Percentiles rank a stretch among this genome's conserved stretches.
These are phyloP conservation scores for Mus minutoides DNA, from an alignment of 2,797 vertebrate genomes.

Conservation along the genomic window DNA sequence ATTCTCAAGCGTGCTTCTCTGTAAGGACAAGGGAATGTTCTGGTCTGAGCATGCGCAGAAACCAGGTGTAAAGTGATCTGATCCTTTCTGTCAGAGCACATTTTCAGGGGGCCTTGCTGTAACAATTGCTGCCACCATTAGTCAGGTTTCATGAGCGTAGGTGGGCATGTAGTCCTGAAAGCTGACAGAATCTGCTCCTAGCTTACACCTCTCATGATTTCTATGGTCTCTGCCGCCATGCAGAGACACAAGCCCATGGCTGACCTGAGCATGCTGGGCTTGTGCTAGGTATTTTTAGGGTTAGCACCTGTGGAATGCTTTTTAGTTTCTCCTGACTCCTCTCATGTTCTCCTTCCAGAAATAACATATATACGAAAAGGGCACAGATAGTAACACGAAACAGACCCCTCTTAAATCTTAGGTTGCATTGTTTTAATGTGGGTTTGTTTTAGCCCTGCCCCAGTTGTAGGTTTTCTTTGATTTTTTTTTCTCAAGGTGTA, in stretches of 20 bases:
- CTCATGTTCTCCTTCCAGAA: background rate
- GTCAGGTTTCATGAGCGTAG: background rate
- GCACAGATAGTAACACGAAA: background rate
- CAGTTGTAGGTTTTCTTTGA: background rate
- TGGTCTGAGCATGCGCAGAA: background rate
- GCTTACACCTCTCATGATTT: background rate
- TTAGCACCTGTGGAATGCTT: no score
- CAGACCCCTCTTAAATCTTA: background rate
- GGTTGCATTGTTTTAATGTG: background rate
- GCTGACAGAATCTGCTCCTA: background rate
- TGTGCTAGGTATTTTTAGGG: background rate
- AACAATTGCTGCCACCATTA: fast-evolving
- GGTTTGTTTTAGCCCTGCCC: background rate
- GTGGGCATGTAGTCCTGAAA: no score
- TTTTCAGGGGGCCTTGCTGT: background rate
- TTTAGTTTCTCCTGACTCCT: background rate
- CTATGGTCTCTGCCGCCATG: background rate
- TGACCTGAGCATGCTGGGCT: background rate
- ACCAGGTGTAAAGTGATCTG: background rate
- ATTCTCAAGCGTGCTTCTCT: background rate
- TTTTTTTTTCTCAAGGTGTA: background rate
- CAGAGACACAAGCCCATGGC: background rate
- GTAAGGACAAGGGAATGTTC: constrained; percentile 3
- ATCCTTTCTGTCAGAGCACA: background rate
- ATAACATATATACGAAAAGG: background rate